A percentile compares a stretch with the other conserved stretches of the same genome.
phyloP scores from a whole-genome alignment of 2,113 vertebrate species.

The Sorex araneus region DNA sequence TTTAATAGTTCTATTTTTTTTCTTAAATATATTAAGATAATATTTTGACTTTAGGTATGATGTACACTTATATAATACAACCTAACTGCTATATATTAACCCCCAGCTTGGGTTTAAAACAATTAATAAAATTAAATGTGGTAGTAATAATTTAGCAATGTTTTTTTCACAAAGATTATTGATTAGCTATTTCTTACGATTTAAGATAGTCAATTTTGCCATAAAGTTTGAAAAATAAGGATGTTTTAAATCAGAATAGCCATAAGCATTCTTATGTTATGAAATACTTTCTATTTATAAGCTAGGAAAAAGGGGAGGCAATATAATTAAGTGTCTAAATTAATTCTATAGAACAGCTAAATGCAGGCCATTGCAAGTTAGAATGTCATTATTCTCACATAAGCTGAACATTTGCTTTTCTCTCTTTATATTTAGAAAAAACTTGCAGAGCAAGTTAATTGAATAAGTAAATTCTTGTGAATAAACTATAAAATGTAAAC shows the following conservation, averaged over 20 bases:
- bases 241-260: neutral
- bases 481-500: constrained; percentile 36
- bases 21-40: constrained; percentile 31
- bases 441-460: constrained; percentile 32
- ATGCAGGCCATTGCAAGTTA: constrained; percentile 26
- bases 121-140: constrained; percentile 45
- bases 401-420: constrained; percentile 15
- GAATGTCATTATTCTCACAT: constrained; percentile 53
- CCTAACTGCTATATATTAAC: neutral
- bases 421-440: constrained; percentile 46
- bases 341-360: constrained; percentile 26
- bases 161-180: constrained; percentile 45
- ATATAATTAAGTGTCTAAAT: constrained; percentile 44
- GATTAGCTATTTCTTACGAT: constrained; percentile 10
- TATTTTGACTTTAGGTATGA: constrained; percentile 18
- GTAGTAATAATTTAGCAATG: neutral
- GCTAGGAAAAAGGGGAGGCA: neutral
- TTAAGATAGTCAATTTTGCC: constrained; percentile 13
- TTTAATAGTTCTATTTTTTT: neutral
- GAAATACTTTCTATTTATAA: constrained; percentile 36
- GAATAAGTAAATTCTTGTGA: constrained; percentile 47
- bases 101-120: neutral
- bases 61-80: constrained; percentile 14
- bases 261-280: neutral
- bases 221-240: neutral